Base-by-base conservation (phyloP, 2,113 vertebrate genomes). In the Glaucomys volans region DNA sequence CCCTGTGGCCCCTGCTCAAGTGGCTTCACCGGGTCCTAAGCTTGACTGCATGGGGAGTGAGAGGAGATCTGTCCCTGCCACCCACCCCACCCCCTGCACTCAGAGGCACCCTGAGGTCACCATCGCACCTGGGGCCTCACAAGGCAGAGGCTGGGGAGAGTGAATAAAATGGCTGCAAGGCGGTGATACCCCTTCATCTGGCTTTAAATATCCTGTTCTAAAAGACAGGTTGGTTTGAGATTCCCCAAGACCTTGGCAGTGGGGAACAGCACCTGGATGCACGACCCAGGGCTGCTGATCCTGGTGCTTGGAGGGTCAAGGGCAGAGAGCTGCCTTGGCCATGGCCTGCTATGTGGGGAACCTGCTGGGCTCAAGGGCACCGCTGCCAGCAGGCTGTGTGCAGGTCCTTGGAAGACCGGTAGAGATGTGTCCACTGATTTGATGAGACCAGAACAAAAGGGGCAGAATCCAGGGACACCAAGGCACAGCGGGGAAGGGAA, bases 1-100 rank as follows among this genome's bases (percentile, higher is more conserved):
- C 54, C 18, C 18, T 1, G 10, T 9, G 83, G 9, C 26, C 50
- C 6, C 0, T 0, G 22, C 1, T 37, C 1, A 1, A 14, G 37
- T 35, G n/a, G 26, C 74, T 67, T 18, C 71, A 20, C 32, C 8
- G 2, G 6, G n/a, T 13, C 8, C 0, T 30, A 20, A 22, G 14
- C 59, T 40, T 52, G 30, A 10, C 44, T 18, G 4, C 3, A 0
- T 13, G 2, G 44, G 50, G 26, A 24, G 2, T 42, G 1, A 5
- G 26, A 11, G 2, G 47, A 44, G 22, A 47, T 28, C 12, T 2
- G 0, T 62, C 37, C 10, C 4, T 14, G 1, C 37, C 5, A 10
- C 5, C 35, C 14, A 5, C 64, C 32, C 66, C 8, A 5, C 64
- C 10, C 22, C 1, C 42, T 1, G 6, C 0, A 5, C 22, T 37